A percentile compares a stretch with the other conserved stretches of the same genome.
Conservation (phyloP, 2,797 vertebrate genomes). For the Tragopan temminckii region DNA sequence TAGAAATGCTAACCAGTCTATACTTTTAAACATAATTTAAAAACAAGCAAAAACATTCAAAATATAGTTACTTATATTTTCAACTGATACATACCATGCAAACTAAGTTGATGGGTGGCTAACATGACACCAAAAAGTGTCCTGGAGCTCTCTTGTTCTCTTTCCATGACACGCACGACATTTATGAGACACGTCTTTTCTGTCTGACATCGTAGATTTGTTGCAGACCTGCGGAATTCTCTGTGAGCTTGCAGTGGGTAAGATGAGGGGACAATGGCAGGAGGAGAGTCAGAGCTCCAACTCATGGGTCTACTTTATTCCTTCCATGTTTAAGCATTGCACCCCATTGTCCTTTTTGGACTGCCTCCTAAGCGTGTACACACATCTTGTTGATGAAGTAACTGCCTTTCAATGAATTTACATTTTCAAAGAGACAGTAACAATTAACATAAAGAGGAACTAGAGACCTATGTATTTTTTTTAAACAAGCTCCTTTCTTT, state of each 20-base stretch:
- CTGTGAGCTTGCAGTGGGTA: neutral
- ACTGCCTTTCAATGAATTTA: neutral
- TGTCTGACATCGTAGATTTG: neutral
- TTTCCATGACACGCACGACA: neutral
- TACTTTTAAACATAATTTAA: neutral
- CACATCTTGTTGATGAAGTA: neutral
- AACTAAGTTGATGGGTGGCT: neutral
- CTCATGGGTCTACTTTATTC: neutral
- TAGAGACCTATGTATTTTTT: neutral
- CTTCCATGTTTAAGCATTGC: neutral
- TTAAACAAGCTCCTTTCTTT: neutral
- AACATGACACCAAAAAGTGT: neutral
- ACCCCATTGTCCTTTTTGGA: neutral
- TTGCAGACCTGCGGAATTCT: neutral
- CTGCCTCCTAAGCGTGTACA: neutral
- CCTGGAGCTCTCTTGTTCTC: neutral
- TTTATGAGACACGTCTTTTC: neutral
- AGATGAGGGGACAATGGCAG: neutral
- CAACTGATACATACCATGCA: rapidly evolving
- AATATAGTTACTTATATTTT: neutral
- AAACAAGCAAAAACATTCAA: neutral
- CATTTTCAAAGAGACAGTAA: neutral
- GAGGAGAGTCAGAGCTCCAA: neutral
- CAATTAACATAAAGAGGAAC: neutral
- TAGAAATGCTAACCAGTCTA: neutral